These are phyloP conservation scores for Dryocosmus kuriphilus DNA, from an alignment of 2,888 invertebrate genomes.

Conservation along the genomic window DNA sequence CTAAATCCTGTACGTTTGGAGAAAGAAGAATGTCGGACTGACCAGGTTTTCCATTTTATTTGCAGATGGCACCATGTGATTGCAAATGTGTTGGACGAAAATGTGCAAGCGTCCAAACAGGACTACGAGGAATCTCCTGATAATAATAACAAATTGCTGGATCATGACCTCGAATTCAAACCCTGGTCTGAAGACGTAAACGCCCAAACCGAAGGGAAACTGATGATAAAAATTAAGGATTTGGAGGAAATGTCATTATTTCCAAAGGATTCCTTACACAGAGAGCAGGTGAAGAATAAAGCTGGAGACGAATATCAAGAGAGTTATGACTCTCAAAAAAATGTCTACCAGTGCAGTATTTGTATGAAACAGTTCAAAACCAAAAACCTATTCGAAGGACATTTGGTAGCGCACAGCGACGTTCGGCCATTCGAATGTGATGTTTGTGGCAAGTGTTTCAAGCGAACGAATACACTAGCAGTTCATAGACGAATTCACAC, in stretches of 20 bases:
- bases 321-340: background rate
- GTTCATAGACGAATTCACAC: slow-evolving; percentile 72
- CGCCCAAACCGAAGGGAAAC: background rate
- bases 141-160: slow-evolving; percentile 18
- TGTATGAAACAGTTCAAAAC: slow-evolving; percentile 67
- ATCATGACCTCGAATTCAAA: background rate
- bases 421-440: slow-evolving; percentile 69
- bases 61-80: slow-evolving; percentile 52
- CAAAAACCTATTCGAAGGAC: slow-evolving; percentile 69
- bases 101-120: background rate
- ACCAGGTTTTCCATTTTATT: slow-evolving; percentile 60
- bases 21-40: slow-evolving; percentile 42
- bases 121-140: background rate
- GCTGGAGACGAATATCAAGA: background rate
- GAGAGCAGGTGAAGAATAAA: background rate
- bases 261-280: background rate
- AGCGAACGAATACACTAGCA: slow-evolving; percentile 69
- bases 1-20: background rate
- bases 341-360: slow-evolving; percentile 62
- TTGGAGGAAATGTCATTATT: background rate
- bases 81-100: slow-evolving; percentile 9
- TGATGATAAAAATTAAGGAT: slow-evolving; percentile 31
- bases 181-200: background rate
- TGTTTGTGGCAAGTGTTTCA: slow-evolving; percentile 70
- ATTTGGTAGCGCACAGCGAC: slow-evolving; percentile 69